Conservation (phyloP, 2,888 invertebrate species). For the Ophraella communa region DNA sequence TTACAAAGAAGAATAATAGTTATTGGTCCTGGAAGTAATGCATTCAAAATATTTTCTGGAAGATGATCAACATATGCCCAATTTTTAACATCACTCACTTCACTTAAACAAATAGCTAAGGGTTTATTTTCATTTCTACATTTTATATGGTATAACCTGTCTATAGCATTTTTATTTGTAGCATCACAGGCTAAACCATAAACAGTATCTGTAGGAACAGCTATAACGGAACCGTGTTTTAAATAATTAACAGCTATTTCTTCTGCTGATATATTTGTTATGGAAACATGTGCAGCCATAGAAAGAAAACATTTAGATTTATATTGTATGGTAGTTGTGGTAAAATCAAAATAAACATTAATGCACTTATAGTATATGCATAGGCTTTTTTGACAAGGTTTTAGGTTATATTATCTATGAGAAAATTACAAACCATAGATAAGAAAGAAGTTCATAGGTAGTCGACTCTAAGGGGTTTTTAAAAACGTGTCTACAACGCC, state of each 20-base stretch:
- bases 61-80: constrained; percentile 82
- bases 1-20: constrained; percentile 88
- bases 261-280: constrained; percentile 43
- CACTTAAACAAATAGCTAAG: constrained; percentile 89
- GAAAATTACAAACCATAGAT: too few species aligned
- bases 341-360: too few species aligned
- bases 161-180: constrained; percentile 77
- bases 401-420: too few species aligned
- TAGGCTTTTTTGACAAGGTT: too few species aligned
- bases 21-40: constrained; percentile 91
- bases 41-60: constrained; percentile 69
- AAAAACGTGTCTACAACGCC: too few species aligned
- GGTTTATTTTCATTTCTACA: constrained; percentile 76
- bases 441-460: too few species aligned
- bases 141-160: constrained; percentile 86
- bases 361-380: too few species aligned
- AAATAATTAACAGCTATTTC: constrained; percentile 49
- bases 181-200: constrained; percentile 93
- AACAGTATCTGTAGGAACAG: constrained; percentile 96
- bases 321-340: constrained; percentile 24
- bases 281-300: constrained; percentile 49
- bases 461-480: too few species aligned
- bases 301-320: constrained; percentile 32
- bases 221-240: constrained; percentile 71
- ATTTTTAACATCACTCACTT: constrained; percentile 71